Base-by-base conservation (phyloP, 2,888 invertebrate species). In the Charanyca ferruginea region DNA sequence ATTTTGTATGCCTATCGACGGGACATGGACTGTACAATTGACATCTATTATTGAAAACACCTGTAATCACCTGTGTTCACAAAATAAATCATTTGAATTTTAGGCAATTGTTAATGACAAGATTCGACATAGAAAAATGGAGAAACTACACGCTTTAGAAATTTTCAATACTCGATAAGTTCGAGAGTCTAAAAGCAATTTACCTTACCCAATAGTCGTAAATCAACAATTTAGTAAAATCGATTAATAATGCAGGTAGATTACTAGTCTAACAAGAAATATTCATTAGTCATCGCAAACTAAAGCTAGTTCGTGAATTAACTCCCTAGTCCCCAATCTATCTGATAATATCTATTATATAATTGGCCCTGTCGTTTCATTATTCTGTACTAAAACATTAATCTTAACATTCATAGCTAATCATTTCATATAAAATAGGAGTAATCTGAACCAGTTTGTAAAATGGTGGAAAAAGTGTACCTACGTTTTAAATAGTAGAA, bases 221-320 rank as follows among this genome's bases (percentile, higher is more conserved):
- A 54, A 65, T 74, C 57, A 58, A 32, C 60, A 44, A 60, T 66
- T 58, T 55, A 44, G 42, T 60, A 22, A 65, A 77, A 66, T 69
- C 49, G 28, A 59, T 64, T 76, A 63, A 65, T 65, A 63, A 60
- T 65, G 41, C 53, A 69, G 65, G 57, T 72, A 63, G 71, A 69
- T 75, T 67, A 75, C 38, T n/a, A 32, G 53, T 65, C 49, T 60
- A 74, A 74, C 80, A 74, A 77, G 79, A 77, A 77, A 79, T 73
- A 66, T 79, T 79, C 65, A 79, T 79, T 77, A 79, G 70, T 66
- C 67, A 68, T 52, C 45, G 57, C 38, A 70, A 75, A 80, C 66
- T 67, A 59, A 63, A 64, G 71, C 60, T 72, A 70, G 70, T 75
- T 74, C 41, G 60, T 68, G 66, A 80, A 80, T 77, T 77, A 55